Conservation (phyloP, 2,888 invertebrate species). For the Volucella inanis region DNA sequence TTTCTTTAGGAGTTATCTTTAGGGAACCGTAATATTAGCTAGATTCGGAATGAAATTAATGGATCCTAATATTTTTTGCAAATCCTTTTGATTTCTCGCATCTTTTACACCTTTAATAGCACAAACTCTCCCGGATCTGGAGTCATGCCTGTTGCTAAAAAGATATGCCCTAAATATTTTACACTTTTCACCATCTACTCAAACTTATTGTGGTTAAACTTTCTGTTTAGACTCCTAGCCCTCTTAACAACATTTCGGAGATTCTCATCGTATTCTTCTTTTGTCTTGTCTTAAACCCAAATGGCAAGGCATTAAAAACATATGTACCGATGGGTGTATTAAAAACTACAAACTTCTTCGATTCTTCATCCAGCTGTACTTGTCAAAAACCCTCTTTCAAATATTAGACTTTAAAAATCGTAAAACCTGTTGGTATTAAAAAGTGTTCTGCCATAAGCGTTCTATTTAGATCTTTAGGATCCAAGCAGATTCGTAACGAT, state of each 20-base stretch:
- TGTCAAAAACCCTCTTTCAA: background rate
- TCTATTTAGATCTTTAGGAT: too few relatives aligned
- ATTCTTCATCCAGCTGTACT: background rate
- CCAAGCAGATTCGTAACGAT: too few relatives aligned
- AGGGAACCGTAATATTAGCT: slow-evolving; percentile 21
- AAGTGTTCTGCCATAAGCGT: background rate
- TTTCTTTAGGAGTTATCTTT: slow-evolving; percentile 74
- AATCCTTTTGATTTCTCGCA: too few relatives aligned
- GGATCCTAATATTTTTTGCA: too few relatives aligned
- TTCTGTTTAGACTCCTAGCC: slow-evolving; percentile 25
- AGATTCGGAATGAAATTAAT: background rate
- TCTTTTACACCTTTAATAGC: background rate
- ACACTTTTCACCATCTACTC: background rate
- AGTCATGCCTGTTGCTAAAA: background rate
- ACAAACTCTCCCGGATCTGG: slow-evolving; percentile 5
- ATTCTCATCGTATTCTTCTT: slow-evolving; percentile 12
- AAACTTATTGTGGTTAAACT: slow-evolving; percentile 16
- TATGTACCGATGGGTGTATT: slow-evolving; percentile 62
- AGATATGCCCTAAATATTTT: slow-evolving; percentile 22
- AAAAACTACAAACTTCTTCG: slow-evolving; percentile 61
- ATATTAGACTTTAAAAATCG: background rate
- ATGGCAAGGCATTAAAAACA: slow-evolving; percentile 13
- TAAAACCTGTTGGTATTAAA: background rate
- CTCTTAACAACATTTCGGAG: background rate
- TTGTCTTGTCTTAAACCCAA: background rate